phyloP scores from a whole-genome alignment of 2,113 vertebrate species.

The Oreochromis tanganicae region DNA sequence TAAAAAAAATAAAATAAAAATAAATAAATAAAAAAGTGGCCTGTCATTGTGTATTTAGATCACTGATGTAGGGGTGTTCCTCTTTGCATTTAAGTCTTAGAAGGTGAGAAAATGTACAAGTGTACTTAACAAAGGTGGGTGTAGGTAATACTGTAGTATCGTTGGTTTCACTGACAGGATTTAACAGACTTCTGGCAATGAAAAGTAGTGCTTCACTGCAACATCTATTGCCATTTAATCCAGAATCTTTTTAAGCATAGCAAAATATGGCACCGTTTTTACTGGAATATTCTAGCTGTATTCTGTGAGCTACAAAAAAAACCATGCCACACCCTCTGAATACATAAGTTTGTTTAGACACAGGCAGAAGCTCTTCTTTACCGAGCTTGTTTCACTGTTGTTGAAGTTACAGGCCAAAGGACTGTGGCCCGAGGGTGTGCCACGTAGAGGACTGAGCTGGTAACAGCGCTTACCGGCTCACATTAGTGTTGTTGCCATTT shows the following conservation, averaged over 20 bases:
- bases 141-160: not conserved
- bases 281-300: not conserved
- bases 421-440: not conserved
- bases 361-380: not conserved
- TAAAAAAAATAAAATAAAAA: accelerated
- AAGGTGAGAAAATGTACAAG: not conserved
- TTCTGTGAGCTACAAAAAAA: not conserved
- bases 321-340: not conserved
- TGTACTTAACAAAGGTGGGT: not conserved
- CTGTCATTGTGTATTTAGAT: not conserved
- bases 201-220: not conserved
- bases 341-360: not conserved
- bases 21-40: accelerated
- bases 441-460: not conserved
- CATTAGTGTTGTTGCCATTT: not conserved
- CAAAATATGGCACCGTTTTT: not conserved
- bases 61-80: not conserved
- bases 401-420: not conserved
- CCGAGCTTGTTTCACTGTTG: not conserved
- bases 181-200: not conserved
- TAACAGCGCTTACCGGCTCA: accelerated
- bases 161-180: accelerated
- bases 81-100: not conserved
- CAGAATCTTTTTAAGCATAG: not conserved
- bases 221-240: not conserved